Evolutionary conservation across 2,797 vertebrate genomes (phyloP).

Genomic region (Eupleurogrammus muticus): DNA sequence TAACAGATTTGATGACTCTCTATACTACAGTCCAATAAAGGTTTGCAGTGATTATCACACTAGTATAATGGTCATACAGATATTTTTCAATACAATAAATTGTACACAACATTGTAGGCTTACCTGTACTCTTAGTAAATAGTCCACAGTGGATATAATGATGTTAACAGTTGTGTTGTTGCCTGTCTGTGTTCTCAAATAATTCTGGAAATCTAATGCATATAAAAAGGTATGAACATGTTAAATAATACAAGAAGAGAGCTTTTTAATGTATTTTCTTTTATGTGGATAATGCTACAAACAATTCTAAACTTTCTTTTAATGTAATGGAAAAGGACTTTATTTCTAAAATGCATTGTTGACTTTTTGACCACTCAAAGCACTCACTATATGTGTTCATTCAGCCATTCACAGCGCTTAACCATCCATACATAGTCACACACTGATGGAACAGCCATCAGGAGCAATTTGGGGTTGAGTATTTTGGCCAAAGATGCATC

Average conservation of each 20-base stretch:
- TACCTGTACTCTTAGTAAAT: slow-evolving; percentile 95
- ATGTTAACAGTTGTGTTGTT: slow-evolving; percentile 98
- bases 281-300: background rate
- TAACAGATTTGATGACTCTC: background rate
- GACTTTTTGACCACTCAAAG: no score
- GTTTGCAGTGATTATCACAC: background rate
- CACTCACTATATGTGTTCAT: no score
- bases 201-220: slow-evolving; percentile 93
- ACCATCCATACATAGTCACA: no score
- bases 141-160: slow-evolving; percentile 97
- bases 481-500: no score
- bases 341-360: no score
- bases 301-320: background rate
- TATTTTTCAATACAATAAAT: background rate
- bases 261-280: background rate
- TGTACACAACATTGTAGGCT: background rate
- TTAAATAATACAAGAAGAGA: background rate
- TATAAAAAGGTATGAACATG: background rate
- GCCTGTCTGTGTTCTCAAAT: slow-evolving; percentile 94
- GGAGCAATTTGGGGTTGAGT: no score
- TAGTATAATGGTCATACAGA: background rate
- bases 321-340: no score
- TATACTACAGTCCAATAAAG: background rate
- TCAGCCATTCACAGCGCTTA: no score
- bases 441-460: no score